A percentile compares a stretch with the other conserved stretches of the same genome.
phyloP scores from a whole-genome alignment of 2,113 vertebrate genomes.

The Neogobius melanostomus region DNA sequence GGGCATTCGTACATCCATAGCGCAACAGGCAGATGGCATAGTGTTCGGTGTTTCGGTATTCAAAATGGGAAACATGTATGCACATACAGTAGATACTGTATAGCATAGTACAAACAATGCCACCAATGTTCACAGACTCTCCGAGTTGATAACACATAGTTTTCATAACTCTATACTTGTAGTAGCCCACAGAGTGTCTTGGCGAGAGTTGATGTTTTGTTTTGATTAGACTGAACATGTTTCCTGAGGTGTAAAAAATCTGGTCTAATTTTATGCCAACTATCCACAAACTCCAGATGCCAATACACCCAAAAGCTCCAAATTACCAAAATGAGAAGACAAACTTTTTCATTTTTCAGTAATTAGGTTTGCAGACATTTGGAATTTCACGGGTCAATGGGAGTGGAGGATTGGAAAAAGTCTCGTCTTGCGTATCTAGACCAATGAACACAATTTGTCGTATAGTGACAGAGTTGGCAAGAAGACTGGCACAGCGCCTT shows the following conservation, averaged over 20 bases:
- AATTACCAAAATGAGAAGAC: background rate
- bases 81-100: too few relatives aligned
- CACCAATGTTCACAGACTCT: too few relatives aligned
- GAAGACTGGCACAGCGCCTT: background rate
- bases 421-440: constrained; percentile 2
- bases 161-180: background rate
- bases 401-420: background rate
- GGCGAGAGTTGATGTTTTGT: constrained; percentile 11
- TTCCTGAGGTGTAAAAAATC: constrained; percentile 16
- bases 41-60: too few relatives aligned
- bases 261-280: background rate
- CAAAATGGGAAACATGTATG: too few relatives aligned
- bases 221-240: constrained; percentile 17
- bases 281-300: background rate
- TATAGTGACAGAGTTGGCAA: constrained; percentile 2
- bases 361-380: constrained; percentile 1
- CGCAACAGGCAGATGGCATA: too few relatives aligned
- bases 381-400: constrained; percentile 4
- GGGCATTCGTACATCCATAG: too few relatives aligned
- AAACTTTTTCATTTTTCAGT: background rate
- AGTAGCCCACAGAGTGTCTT: constrained; percentile 1
- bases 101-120: too few relatives aligned
- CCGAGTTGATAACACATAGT: background rate
- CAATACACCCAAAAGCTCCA: background rate
- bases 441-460: constrained; percentile 2